Percentiles rank a stretch among this genome's conserved stretches.
phyloP scores from a whole-genome alignment of 2,888 invertebrate genomes.

The Bellardia bayeri region DNA sequence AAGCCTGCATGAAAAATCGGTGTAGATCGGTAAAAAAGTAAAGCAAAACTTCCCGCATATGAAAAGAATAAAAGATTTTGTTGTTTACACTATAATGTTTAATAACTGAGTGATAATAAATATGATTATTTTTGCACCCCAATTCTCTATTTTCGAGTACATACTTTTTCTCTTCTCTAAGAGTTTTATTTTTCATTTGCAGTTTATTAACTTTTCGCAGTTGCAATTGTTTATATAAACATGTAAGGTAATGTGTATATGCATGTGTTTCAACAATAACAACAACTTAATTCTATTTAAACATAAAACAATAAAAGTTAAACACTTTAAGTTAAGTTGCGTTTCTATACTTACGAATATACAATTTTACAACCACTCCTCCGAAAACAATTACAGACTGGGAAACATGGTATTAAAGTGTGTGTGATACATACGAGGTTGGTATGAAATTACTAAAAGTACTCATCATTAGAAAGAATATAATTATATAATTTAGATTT shows the following conservation, averaged over 20 bases:
- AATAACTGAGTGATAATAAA: too few relatives aligned
- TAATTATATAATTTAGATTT: too few relatives aligned
- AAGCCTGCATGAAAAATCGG: too few relatives aligned
- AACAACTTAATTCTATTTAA: conserved; percentile 42
- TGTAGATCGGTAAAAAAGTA: too few relatives aligned
- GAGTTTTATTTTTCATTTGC: not conserved
- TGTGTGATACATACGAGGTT: not conserved
- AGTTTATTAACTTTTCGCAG: conserved; percentile 39
- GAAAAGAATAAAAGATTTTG: too few relatives aligned
- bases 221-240: not conserved
- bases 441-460: not conserved
- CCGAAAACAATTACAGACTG: conserved; percentile 5
- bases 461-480: too few relatives aligned
- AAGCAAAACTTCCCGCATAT: too few relatives aligned
- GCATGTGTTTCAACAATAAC: conserved; percentile 14
- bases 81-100: too few relatives aligned
- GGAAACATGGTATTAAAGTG: not conserved
- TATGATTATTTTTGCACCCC: not conserved
- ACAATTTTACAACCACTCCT: not conserved
- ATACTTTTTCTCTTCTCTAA: not conserved
- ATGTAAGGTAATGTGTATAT: not conserved
- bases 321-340: conserved; percentile 35
- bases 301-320: conserved; percentile 51
- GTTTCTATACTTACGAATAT: not conserved
- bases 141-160: not conserved